A percentile compares a stretch with the other conserved stretches of the same genome.
Conservation (phyloP, 2,113 vertebrate species). For the Microtus montanus region DNA sequence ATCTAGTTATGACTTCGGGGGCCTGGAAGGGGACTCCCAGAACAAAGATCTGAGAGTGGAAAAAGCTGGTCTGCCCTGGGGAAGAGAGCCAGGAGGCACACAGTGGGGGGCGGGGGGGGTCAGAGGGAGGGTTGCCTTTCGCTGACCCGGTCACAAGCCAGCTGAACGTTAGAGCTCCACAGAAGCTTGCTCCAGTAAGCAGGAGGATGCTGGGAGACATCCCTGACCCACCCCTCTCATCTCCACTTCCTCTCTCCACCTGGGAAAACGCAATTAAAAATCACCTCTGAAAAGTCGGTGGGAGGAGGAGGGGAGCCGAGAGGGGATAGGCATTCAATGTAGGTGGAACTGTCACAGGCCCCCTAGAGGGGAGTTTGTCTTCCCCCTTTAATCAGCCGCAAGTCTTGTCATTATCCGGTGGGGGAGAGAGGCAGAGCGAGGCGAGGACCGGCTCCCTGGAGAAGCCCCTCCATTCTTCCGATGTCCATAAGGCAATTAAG, state of each 20-base stretch:
- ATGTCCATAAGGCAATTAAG: constrained; percentile 86
- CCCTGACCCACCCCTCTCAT: neutral
- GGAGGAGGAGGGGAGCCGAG: neutral
- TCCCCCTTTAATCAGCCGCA: constrained; percentile 81
- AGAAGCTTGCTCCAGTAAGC: neutral
- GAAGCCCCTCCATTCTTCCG: constrained; percentile 81
- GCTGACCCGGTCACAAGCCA: neutral
- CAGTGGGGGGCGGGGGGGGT: accelerated
- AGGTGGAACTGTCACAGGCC: constrained; percentile 76
- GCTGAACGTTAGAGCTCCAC: too few relatives aligned
- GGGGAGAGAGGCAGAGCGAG: neutral
- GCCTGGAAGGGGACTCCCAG: neutral
- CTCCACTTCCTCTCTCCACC: constrained; percentile 10
- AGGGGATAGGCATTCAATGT: neutral
- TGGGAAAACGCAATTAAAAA: constrained; percentile 72
- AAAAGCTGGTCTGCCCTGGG: accelerated
- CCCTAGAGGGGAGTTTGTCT: constrained; percentile 78
- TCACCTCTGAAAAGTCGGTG: constrained; percentile 49
- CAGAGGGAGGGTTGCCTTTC: accelerated
- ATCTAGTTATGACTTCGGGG: neutral
- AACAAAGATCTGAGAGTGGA: neutral
- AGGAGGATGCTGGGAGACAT: neutral
- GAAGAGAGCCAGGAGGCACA: accelerated
- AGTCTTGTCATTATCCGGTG: constrained; percentile 80
- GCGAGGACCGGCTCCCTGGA: constrained; percentile 80